Conservation (phyloP, 2,888 invertebrate genomes). For the Oxycera nigricornis region DNA sequence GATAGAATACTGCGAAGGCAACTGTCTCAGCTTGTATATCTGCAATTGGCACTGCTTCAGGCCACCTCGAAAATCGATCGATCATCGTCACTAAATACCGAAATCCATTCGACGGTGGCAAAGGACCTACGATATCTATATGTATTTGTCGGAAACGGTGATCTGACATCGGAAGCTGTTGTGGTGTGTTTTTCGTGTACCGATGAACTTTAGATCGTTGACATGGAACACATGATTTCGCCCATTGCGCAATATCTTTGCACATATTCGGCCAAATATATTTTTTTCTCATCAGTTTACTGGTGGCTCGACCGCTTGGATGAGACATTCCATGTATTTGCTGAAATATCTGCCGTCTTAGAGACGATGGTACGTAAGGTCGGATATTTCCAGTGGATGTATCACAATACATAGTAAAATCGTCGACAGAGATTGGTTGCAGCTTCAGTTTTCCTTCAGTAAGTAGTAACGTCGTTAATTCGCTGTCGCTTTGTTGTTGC, state of each 20-base stretch:
- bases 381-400: not conserved
- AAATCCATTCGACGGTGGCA: conserved; percentile 49
- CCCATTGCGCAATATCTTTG: no score
- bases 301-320: conserved; percentile 21
- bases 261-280: no score
- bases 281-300: not conserved
- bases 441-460: not conserved
- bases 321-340: conserved; percentile 6
- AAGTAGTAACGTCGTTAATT: not conserved
- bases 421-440: not conserved
- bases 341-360: conserved; percentile 3
- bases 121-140: no score
- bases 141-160: conserved; percentile 53
- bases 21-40: conserved; percentile 43
- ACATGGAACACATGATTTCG: no score
- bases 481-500: not conserved
- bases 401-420: conserved; percentile 24
- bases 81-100: conserved; percentile 33
- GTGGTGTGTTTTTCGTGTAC: no score
- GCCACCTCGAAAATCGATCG: conserved; percentile 37
- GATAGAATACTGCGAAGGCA: conserved; percentile 16
- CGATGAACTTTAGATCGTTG: no score
- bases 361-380: conserved; percentile 25
- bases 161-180: not conserved
- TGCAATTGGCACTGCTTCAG: conserved; percentile 37